phyloP scores from a whole-genome alignment of 2,797 vertebrate genomes.

The Hapalemur alaotrensis region DNA sequence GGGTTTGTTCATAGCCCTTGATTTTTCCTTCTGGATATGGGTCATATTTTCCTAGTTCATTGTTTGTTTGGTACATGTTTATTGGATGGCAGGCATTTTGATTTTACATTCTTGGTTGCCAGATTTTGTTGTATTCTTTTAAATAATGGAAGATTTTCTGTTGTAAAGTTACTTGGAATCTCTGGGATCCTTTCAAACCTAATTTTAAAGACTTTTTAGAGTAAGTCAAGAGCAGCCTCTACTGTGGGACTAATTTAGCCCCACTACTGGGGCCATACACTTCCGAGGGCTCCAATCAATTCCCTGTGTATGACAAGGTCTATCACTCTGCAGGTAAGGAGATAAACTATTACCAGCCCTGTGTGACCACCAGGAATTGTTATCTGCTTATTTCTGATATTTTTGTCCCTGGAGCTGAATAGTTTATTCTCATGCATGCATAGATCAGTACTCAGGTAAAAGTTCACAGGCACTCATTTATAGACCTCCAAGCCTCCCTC shows the following conservation, averaged over 20 bases:
- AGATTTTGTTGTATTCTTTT: neutral
- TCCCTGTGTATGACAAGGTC: accelerated
- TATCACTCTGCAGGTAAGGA: neutral
- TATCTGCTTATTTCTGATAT: neutral
- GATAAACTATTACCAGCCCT: neutral
- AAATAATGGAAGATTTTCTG: neutral
- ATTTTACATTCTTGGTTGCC: neutral
- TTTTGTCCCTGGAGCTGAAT: neutral
- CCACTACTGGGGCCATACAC: neutral
- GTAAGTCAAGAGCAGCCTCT: neutral
- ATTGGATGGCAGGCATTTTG: neutral
- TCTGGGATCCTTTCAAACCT: neutral
- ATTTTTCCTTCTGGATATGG: neutral
- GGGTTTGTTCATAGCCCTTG: neutral
- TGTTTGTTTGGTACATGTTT: neutral
- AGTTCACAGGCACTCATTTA: neutral
- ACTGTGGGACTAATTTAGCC: neutral
- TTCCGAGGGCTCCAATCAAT: neutral
- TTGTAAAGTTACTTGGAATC: neutral
- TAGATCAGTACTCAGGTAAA: neutral
- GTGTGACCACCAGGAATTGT: neutral
- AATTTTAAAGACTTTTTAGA: neutral
- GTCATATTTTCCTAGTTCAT: neutral
- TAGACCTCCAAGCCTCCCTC: neutral
- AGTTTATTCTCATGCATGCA: neutral